Evolutionary conservation across 2,888 invertebrate species (phyloP), one percentile per base, ranked within the genome.

Genomic region (Globia sparganii): DNA sequence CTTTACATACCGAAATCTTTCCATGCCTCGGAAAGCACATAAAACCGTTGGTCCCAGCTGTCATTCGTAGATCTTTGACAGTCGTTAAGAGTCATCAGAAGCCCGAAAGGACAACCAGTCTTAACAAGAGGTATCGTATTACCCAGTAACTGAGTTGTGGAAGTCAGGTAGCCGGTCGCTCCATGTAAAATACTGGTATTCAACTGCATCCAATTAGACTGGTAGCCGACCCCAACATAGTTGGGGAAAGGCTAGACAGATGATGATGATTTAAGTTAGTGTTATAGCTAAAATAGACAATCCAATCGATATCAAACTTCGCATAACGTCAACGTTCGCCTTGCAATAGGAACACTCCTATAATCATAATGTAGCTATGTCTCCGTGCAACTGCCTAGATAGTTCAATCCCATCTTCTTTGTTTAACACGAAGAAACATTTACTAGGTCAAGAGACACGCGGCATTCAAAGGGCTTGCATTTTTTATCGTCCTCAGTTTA

Each of bases 381-480:
- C 43, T 43, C 13, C 59, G 1, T 34, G 37, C 21, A 43, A 80
- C 18, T 66, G 67, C 9, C 18, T 8, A 21, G 11, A 31, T 62
- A 62, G 4, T 65, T 65, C 71, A 69, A 71, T 72, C 37, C 15
- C 15, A 49, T 21, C 25, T 40, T 15, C 18, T 73, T 46, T 71
- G 40, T 25, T 67, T 61, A 40, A 11, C 25, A 15, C 25, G 75
- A 77, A 56, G 68, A 78, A 80, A 59, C 25, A 62, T 72, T 56
- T 68, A 73, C 70, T 53, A 73, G 80, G 82, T 81, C 82, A 81
- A 84, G 76, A 69, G 80, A 62, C 53, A 34, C 66, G 70, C 59
- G 73, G 46, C 67, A 74, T 82, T 83, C 76, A 86, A 77, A 80
- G 67, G 66, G 71, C 79, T 85, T 88, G 87, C 86, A 90, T 88